Base-by-base conservation (phyloP, 2,888 invertebrate species). In the Coelinius sp. region DNA sequence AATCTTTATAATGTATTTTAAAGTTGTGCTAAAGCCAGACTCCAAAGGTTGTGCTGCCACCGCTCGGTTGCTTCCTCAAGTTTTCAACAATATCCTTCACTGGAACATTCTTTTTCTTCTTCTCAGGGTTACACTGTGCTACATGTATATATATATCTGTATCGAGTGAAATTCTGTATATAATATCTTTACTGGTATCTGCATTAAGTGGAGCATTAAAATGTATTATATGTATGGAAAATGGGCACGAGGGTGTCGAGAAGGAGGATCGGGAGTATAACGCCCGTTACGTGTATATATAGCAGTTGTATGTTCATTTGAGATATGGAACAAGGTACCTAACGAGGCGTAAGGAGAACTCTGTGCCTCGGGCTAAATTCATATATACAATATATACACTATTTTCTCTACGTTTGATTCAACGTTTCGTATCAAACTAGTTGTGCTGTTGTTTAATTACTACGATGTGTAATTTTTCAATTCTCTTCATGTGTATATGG, bases 321-420 rank as follows among this genome's bases (percentile, higher is more conserved):
- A 77, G 78, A 79, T 78, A 77, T 76, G 80, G 80, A 82, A 84
- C 81, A 83, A 83, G 81, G 76, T 79, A 78, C 81, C 80, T 84
- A 84, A 82, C 82, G 82, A 83, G 82, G 76, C 79, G 80, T 78
- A 81, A 83, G 82, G 78, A 81, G 79, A 81, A 78, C 78, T 75
- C 76, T 75, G 75, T 75, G 80, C 80, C 80, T 79, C 76, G 74
- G 78, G 82, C 75, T 75, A 77, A 77, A 75, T 74, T 75, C 69
- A 75, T 77, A 53, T 65, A 75, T 72, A 80, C 77, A 79, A 78
- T 82, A n/a, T n/a, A n/a, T n/a, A n/a, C n/a, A 75, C 78, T 73
- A 78, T 79, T 79, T 78, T 75, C 78, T 74, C 74, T 25, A 12
- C 10, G 17, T n/a, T 49, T 27, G 59, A 31, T 59, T 3, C 59